Base-by-base conservation (phyloP, 2,113 vertebrate species). In the Oryzias woworae region DNA sequence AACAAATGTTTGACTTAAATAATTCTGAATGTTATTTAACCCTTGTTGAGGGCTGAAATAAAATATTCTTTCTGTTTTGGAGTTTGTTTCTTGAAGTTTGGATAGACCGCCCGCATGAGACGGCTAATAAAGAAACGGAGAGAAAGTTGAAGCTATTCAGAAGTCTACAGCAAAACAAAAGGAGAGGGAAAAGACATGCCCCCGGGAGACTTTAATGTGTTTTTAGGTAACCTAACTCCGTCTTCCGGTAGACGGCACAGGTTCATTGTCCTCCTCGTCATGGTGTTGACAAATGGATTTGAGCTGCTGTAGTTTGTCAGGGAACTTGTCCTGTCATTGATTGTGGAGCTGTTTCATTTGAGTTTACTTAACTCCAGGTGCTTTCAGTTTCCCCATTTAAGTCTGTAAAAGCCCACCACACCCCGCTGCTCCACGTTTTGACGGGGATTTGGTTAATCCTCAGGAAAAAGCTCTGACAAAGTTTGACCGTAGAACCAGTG, bases 21-120 rank as follows among this genome's bases (percentile, higher is more conserved):
- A 57, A 42, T 81, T 78, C 49, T 63, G 66, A 82, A 87, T 89
- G 71, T 90, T 78, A 79, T 88, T 71, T 82, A 80, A 87, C 41
- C 48, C 75, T 54, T 78, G 78, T 76, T 70, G 65, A 60, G 0
- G 36, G 10, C 10, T 36, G 70, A 76, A 73, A 87, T 84, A 80
- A 87, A 83, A 51, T 15, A 18, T 69, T 57, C 77, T 77, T 74
- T 84, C 74, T 70, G 49, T 58, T 66, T 8, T n/a, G 12, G 42
- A 50, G 4, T 45, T 56, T 59, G 24, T n/a, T 17, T 55, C 45
- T 26, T 5, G 47, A 5, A 7, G 2, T 47, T 48, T 48, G 36
- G 36, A 36, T 2, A 12, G 36, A 36, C 36, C 10, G 36, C 36
- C 36, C 12, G 36, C 36, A 36, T 36, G 36, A 36, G 36, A 36